Conservation (phyloP, 23 tunicate species). For the Phallusia fumigata region DNA sequence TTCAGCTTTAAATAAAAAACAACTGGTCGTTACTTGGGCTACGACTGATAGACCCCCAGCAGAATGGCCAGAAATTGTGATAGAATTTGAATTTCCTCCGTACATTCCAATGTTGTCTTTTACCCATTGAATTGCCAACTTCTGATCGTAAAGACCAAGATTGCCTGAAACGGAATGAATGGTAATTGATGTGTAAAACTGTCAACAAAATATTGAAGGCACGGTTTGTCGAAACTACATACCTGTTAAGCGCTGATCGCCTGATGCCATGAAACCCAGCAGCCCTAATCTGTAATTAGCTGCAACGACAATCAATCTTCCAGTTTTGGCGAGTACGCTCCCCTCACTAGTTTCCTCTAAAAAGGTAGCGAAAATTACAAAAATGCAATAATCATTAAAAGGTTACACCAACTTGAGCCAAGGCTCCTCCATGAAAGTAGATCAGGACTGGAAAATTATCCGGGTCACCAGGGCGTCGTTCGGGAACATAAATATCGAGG, state of each 20-base stretch:
- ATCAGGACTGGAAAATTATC: not conserved
- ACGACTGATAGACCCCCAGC: not conserved
- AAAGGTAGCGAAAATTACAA: not conserved
- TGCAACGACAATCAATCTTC: not conserved
- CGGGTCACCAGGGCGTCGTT: not conserved
- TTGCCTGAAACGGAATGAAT: not conserved
- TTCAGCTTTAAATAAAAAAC: too few relatives aligned
- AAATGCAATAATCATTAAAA: not conserved
- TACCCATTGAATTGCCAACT: not conserved
- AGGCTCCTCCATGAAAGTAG: slow-evolving; percentile 9
- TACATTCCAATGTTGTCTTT: not conserved
- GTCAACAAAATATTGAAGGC: not conserved
- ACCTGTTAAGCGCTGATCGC: not conserved
- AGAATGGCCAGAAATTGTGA: not conserved
- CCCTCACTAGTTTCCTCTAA: not conserved
- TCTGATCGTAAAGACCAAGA: slow-evolving; percentile 5
- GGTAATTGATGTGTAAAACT: too few relatives aligned
- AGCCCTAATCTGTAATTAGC: not conserved
- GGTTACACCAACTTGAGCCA: not conserved
- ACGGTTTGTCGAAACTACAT: not conserved
- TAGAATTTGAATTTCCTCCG: not conserved
- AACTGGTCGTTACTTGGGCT: not conserved
- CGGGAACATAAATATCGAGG: not conserved
- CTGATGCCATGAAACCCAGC: not conserved
- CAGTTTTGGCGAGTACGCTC: not conserved